Conservation (phyloP, 2,888 invertebrate species). For the Ormyrus rosae region DNA sequence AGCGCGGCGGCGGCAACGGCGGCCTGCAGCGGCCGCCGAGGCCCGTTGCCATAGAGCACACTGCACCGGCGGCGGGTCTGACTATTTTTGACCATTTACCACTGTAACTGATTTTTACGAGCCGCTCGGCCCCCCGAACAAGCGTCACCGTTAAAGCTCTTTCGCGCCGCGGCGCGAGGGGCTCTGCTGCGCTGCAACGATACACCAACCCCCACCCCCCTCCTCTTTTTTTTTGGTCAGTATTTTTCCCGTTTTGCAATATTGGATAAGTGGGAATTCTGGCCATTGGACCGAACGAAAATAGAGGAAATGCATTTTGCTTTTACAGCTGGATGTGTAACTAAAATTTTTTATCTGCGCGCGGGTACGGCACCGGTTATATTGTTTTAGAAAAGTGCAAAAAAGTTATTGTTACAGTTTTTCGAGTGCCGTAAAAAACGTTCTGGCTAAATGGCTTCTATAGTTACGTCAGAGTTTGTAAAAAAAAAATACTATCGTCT, state of each 20-base stretch:
- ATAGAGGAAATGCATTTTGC: conserved; percentile 8
- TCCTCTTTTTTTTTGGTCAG: conserved; percentile 15
- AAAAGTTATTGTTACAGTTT: too few species aligned
- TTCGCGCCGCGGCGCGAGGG: conserved; percentile 4
- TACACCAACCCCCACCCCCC: too few species aligned
- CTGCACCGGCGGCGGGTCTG: neutral
- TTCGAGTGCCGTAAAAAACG: too few species aligned
- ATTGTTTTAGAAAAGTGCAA: too few species aligned
- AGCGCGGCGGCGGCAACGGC: neutral
- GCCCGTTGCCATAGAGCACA: neutral
- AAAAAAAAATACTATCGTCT: too few species aligned
- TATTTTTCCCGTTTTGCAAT: conserved; percentile 29
- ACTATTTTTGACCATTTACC: conserved; percentile 53
- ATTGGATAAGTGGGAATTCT: conserved; percentile 31
- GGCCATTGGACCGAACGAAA: conserved; percentile 27
- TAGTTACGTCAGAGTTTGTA: too few species aligned
- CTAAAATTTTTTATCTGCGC: too few species aligned
- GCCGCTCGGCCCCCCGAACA: neutral
- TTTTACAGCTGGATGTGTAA: too few species aligned
- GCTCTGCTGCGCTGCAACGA: neutral
- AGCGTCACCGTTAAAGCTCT: conserved; percentile 20
- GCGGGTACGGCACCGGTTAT: too few species aligned
- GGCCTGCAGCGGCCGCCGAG: neutral
- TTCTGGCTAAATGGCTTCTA: too few species aligned
- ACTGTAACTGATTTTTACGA: conserved; percentile 53